phyloP scores from a whole-genome alignment of 1,140 invertebrate genomes.

The Stegodyphus dumicola region DNA sequence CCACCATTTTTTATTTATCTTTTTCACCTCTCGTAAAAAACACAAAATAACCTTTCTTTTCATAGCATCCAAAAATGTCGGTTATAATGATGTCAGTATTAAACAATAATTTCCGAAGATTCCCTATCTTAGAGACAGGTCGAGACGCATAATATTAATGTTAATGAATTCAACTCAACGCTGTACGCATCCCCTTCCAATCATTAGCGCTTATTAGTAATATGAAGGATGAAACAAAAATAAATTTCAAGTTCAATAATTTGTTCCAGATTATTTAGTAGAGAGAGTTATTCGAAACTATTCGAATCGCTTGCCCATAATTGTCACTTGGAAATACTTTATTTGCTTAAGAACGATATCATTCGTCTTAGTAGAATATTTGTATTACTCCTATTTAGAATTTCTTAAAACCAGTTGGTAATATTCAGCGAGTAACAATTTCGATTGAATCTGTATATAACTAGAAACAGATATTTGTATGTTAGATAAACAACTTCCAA shows the following conservation, averaged over 20 bases:
- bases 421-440: no score
- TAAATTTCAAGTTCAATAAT: slow-evolving; percentile 46
- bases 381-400: background rate
- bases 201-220: slow-evolving; percentile 56
- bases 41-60: slow-evolving; percentile 19
- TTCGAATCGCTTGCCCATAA: slow-evolving; percentile 52
- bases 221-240: slow-evolving; percentile 19
- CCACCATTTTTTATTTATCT: background rate
- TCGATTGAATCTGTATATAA: no score
- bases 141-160: slow-evolving; percentile 44
- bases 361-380: background rate
- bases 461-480: no score
- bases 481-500: no score
- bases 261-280: slow-evolving; percentile 34
- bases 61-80: slow-evolving; percentile 29
- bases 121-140: slow-evolving; percentile 34
- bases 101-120: slow-evolving; percentile 28
- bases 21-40: background rate
- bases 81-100: slow-evolving; percentile 48
- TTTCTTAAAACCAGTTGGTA: no score
- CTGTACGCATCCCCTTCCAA: slow-evolving; percentile 1
- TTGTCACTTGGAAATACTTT: slow-evolving; percentile 50
- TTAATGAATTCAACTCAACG: slow-evolving; percentile 49
- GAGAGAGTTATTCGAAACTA: slow-evolving; percentile 48
- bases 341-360: slow-evolving; percentile 34